phyloP scores from a whole-genome alignment of 2,113 vertebrate species.

The Menura novaehollandiae region DNA sequence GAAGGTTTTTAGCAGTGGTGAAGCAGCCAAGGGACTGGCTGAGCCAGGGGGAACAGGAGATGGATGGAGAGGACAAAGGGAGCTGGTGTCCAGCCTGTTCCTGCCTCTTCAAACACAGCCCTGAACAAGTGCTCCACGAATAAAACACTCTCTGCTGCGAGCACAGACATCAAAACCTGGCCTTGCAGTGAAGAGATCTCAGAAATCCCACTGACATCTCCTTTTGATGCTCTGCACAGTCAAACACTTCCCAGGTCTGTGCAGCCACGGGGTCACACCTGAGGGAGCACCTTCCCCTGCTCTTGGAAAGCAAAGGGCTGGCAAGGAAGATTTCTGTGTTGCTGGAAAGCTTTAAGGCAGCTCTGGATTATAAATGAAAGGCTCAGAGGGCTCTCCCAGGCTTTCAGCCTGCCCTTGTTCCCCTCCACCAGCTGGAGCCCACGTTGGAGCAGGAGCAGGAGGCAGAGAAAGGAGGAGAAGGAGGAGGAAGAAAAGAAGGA shows the following conservation, averaged over 20 bases:
- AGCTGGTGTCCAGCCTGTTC: rapidly evolving
- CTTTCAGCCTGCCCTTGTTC: not conserved
- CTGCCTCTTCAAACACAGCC: not conserved
- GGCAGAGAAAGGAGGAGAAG: not conserved
- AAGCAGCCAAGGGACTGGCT: not conserved
- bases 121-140: not conserved
- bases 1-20: not conserved
- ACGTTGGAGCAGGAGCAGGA: not conserved
- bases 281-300: not conserved
- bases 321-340: not conserved
- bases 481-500: not conserved
- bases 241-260: not conserved
- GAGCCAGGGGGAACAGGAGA: not conserved
- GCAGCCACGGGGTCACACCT: rapidly evolving
- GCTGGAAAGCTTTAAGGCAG: not conserved
- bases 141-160: not conserved
- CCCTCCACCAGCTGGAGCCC: not conserved
- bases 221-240: not conserved
- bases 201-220: not conserved
- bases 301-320: too few relatives aligned
- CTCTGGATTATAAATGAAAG: not conserved
- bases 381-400: not conserved
- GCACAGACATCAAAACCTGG: not conserved
- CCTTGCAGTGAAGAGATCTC: not conserved
- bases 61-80: not conserved